These are phyloP conservation scores for Echinops telfairi DNA, from an alignment of 2,113 vertebrate species.

Conservation along the genomic window DNA sequence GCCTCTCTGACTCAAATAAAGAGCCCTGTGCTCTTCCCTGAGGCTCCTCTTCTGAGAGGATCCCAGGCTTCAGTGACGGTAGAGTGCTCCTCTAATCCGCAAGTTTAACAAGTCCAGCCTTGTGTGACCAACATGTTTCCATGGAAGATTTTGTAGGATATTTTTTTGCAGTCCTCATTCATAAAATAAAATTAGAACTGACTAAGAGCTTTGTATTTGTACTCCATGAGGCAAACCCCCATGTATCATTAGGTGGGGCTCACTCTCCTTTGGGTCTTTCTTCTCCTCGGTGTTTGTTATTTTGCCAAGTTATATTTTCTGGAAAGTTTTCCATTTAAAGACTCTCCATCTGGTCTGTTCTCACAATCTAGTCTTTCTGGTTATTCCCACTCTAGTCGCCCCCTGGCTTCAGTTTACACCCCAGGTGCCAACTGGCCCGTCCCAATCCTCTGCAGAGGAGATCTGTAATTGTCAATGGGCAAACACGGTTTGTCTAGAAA, in stretches of 20 bases:
- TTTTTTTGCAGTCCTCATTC: not conserved
- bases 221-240: not conserved
- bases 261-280: not conserved
- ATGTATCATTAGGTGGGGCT: not conserved
- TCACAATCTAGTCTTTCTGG: not conserved
- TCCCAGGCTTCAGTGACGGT: not conserved
- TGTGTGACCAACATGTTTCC: not conserved
- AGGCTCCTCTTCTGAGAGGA: not conserved
- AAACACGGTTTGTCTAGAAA: not conserved
- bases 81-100: not conserved
- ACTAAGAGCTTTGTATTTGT: not conserved
- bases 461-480: not conserved
- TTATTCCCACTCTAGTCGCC: constrained; percentile 22
- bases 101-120: not conserved
- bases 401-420: not conserved
- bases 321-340: constrained; percentile 14
- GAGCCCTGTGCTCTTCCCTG: not conserved
- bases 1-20: not conserved
- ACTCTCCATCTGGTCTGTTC: not conserved
- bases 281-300: not conserved
- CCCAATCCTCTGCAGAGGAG: not conserved
- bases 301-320: constrained; percentile 7
- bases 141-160: not conserved
- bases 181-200: constrained; percentile 22
- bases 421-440: not conserved